Percentiles rank a stretch among this genome's conserved stretches.
These are phyloP conservation scores for Taenaris catops DNA, from an alignment of 2,888 invertebrate genomes.

Conservation along the genomic window DNA sequence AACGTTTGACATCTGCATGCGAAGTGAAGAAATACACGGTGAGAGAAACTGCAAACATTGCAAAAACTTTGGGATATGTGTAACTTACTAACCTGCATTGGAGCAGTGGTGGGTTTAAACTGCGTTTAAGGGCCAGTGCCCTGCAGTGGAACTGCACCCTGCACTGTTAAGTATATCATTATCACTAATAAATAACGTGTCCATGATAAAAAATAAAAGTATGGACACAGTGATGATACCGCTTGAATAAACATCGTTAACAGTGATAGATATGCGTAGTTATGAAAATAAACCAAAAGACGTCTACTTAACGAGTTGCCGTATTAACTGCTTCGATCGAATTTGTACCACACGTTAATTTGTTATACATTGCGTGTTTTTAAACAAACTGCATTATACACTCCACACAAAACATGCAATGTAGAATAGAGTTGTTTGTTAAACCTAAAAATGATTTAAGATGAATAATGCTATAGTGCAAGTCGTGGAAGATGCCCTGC, in stretches of 20 bases:
- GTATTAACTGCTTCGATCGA: slow-evolving; percentile 31
- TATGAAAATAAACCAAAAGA: slow-evolving; percentile 76
- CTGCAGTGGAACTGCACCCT: too few relatives aligned
- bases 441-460: not conserved
- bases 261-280: slow-evolving; percentile 77
- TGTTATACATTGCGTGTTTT: slow-evolving; percentile 31
- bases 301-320: slow-evolving; percentile 59
- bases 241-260: slow-evolving; percentile 80
- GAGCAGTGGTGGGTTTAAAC: too few relatives aligned
- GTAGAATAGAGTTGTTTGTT: slow-evolving; percentile 12
- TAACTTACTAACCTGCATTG: too few relatives aligned
- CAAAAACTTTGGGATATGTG: too few relatives aligned
- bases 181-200: too few relatives aligned
- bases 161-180: too few relatives aligned
- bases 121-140: too few relatives aligned
- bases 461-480: slow-evolving; percentile 2
- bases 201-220: too few relatives aligned
- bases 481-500: slow-evolving; percentile 58
- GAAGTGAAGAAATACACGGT: too few relatives aligned
- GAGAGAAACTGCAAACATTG: too few relatives aligned
- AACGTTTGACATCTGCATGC: too few relatives aligned
- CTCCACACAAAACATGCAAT: slow-evolving; percentile 30
- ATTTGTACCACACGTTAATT: slow-evolving; percentile 18
- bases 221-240: slow-evolving; percentile 46
- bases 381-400: not conserved